phyloP scores from a whole-genome alignment of 2,797 vertebrate species.

The Pyrocephalus nanus region DNA sequence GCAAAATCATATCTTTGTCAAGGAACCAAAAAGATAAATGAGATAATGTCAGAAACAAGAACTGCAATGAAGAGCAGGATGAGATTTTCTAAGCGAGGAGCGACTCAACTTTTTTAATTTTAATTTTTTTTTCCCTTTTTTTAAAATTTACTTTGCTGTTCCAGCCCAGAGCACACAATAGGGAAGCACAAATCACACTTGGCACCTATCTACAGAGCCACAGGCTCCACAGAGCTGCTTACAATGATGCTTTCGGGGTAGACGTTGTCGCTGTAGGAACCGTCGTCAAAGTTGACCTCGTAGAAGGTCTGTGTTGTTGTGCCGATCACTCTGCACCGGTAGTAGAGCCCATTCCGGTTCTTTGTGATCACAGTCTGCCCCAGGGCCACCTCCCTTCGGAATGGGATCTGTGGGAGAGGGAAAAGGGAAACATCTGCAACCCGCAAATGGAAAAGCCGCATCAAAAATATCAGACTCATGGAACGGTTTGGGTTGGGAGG shows the following conservation, averaged over 20 bases:
- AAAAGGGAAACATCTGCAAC: background rate
- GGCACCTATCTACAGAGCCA: background rate
- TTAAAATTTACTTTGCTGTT: background rate
- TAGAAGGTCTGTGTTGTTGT: slow-evolving; percentile 88
- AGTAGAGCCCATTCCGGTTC: slow-evolving; percentile 88
- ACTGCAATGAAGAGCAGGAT: background rate
- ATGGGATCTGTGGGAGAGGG: slow-evolving; percentile 43
- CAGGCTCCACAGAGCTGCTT: background rate
- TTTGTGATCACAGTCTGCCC: slow-evolving; percentile 92
- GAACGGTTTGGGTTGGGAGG: background rate
- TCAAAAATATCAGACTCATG: fast-evolving
- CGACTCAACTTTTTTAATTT: background rate
- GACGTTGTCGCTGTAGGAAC: slow-evolving; percentile 96
- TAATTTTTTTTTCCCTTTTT: background rate
- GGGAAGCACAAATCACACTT: background rate
- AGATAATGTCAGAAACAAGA: background rate
- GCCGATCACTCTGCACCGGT: slow-evolving; percentile 90
- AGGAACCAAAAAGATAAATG: background rate
- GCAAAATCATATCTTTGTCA: background rate
- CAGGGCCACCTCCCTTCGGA: slow-evolving; percentile 76
- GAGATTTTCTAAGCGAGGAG: background rate
- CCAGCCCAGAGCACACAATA: background rate
- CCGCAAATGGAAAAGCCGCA: fast-evolving
- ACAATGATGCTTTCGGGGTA: slow-evolving; percentile 92
- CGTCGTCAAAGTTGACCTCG: slow-evolving; percentile 95